Percentiles rank a stretch among this genome's conserved stretches.
phyloP scores from a whole-genome alignment of 2,888 invertebrate species.

The Barypeithes pellucidus region DNA sequence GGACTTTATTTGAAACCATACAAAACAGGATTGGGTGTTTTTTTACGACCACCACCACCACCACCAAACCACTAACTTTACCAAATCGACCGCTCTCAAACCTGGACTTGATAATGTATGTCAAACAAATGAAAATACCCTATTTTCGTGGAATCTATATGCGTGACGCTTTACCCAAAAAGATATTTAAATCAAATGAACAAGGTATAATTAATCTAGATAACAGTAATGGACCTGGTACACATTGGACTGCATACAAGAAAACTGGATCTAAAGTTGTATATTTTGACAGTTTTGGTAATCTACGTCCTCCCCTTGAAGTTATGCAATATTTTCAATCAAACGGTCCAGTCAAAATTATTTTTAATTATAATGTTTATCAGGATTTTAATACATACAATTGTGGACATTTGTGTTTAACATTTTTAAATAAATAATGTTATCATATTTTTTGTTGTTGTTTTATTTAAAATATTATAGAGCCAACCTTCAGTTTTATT shows the following conservation, averaged over 20 bases:
- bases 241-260: neutral
- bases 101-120: too few relatives aligned
- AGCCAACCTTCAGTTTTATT: too few relatives aligned
- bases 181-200: neutral
- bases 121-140: slow-evolving; percentile 41
- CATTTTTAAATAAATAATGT: too few relatives aligned
- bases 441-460: too few relatives aligned
- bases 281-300: slow-evolving; percentile 2
- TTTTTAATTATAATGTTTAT: too few relatives aligned
- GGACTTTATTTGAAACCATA: slow-evolving; percentile 28
- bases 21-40: slow-evolving; percentile 1
- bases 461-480: too few relatives aligned
- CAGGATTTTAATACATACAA: too few relatives aligned
- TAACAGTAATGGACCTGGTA: neutral
- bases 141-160: slow-evolving; percentile 53
- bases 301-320: neutral
- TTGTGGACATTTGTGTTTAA: too few relatives aligned
- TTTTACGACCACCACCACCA: neutral
- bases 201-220: neutral
- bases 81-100: too few relatives aligned
- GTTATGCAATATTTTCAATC: too few relatives aligned
- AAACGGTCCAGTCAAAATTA: too few relatives aligned
- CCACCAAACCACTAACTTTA: too few relatives aligned
- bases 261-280: neutral
- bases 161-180: slow-evolving; percentile 51